These are phyloP conservation scores for Acheta domesticus DNA, from an alignment of 2,888 invertebrate genomes.

Conservation along the genomic window DNA sequence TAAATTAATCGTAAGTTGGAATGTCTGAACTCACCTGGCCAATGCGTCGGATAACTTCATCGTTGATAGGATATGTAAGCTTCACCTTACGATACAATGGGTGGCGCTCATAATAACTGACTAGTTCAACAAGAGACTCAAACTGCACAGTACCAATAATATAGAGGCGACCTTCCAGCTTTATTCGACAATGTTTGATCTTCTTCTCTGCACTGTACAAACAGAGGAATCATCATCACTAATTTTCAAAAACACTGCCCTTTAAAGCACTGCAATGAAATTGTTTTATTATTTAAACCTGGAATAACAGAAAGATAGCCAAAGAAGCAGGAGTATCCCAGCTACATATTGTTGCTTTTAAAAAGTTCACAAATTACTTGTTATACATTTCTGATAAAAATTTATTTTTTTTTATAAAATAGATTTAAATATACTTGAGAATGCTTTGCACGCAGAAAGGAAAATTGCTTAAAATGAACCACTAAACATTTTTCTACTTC, in stretches of 20 bases:
- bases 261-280: too few species aligned
- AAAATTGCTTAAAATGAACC: too few species aligned
- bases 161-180: slow-evolving; percentile 86
- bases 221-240: slow-evolving; percentile 34
- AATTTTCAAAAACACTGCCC: neutral
- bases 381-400: too few species aligned
- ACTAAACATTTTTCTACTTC: too few species aligned
- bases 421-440: too few species aligned
- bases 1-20: neutral
- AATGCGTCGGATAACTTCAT: slow-evolving; percentile 64
- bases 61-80: slow-evolving; percentile 77
- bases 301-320: too few species aligned
- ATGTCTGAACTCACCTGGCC: slow-evolving; percentile 55
- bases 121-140: slow-evolving; percentile 92
- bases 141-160: slow-evolving; percentile 89
- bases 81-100: slow-evolving; percentile 89
- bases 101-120: slow-evolving; percentile 85
- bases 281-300: too few species aligned
- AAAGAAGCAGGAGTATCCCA: neutral
- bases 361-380: too few species aligned
- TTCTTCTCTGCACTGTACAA: slow-evolving; percentile 77
- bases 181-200: slow-evolving; percentile 95
- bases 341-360: neutral
- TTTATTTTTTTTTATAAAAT: too few species aligned
- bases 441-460: too few species aligned